These are phyloP conservation scores for Triplophysa yarkandensis DNA, from an alignment of 2,797 vertebrate species.

Conservation along the genomic window DNA sequence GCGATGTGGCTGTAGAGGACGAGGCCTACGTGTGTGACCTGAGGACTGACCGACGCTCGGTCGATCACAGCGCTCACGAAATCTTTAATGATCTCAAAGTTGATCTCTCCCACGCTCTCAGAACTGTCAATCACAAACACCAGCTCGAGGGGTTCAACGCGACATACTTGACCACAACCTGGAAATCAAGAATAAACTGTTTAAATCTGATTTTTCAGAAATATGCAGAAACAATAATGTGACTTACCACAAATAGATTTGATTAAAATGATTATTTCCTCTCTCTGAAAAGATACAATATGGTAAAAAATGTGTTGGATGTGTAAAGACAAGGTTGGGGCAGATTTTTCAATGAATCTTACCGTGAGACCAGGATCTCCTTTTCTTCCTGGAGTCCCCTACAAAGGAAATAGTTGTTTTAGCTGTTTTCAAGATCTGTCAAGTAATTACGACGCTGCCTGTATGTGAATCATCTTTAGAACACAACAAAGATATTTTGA, in stretches of 20 bases:
- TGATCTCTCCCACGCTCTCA: conserved; percentile 83
- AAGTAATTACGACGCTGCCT: no score
- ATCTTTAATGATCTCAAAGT: conserved; percentile 82
- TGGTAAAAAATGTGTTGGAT: no score
- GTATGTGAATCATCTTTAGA: no score
- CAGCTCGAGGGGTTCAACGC: conserved; percentile 78
- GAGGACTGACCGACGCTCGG: conserved; percentile 63
- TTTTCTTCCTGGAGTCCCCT: conserved; percentile 81
- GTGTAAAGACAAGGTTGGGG: no score
- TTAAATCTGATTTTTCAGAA: not conserved
- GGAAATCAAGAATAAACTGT: not conserved
- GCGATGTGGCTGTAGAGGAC: conserved; percentile 86
- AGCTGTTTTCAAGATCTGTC: no score
- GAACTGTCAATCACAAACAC: conserved; percentile 92
- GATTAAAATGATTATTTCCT: conserved; percentile 84
- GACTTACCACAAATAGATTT: conserved; percentile 87
- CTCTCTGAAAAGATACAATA: conserved; percentile 72
- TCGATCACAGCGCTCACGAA: conserved; percentile 82
- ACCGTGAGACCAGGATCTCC: conserved; percentile 84
- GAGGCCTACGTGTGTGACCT: conserved; percentile 75
- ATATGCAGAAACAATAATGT: not conserved
- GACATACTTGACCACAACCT: conserved; percentile 69
- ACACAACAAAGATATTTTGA: no score
- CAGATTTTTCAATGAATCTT: conserved; percentile 54
- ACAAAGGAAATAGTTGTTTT: conserved; percentile 39